These are phyloP conservation scores for Neodontobutis hainanensis DNA, from an alignment of 2,113 vertebrate genomes.

Conservation along the genomic window DNA sequence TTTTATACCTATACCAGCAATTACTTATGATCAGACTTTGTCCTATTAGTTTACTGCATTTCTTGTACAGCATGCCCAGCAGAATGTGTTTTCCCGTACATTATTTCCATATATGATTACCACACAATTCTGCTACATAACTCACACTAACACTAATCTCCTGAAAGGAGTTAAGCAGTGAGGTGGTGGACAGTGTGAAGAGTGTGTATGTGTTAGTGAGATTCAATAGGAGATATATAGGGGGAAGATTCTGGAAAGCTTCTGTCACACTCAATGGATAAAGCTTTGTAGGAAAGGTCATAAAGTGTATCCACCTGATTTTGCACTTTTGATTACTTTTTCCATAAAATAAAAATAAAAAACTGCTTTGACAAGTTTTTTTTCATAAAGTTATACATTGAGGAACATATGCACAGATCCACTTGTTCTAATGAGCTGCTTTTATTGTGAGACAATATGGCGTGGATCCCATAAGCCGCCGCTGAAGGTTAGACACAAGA, in stretches of 20 bases:
- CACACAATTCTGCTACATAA: no score
- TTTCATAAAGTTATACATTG: background rate
- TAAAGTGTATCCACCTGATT: background rate
- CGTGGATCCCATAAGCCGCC: slow-evolving; percentile 14
- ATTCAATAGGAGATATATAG: background rate
- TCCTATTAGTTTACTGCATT: no score
- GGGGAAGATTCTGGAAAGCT: background rate
- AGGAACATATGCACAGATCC: slow-evolving; percentile 9
- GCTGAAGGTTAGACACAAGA: slow-evolving; percentile 42
- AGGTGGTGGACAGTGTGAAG: background rate
- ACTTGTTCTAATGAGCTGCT: slow-evolving; percentile 31
- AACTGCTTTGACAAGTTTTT: slow-evolving; percentile 1
- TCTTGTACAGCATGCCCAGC: no score
- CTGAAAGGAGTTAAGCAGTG: background rate
- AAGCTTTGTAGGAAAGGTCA: background rate
- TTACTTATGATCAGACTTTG: no score
- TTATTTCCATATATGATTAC: no score
- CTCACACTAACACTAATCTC: background rate
- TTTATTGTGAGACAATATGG: slow-evolving; percentile 21
- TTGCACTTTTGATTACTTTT: slow-evolving; percentile 8
- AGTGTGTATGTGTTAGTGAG: background rate
- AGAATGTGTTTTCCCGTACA: no score
- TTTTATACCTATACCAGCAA: no score
- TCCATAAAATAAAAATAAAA: background rate
- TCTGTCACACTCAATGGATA: background rate